phyloP scores from a whole-genome alignment of 1,140 invertebrate genomes.

The Camponotus floridanus region DNA sequence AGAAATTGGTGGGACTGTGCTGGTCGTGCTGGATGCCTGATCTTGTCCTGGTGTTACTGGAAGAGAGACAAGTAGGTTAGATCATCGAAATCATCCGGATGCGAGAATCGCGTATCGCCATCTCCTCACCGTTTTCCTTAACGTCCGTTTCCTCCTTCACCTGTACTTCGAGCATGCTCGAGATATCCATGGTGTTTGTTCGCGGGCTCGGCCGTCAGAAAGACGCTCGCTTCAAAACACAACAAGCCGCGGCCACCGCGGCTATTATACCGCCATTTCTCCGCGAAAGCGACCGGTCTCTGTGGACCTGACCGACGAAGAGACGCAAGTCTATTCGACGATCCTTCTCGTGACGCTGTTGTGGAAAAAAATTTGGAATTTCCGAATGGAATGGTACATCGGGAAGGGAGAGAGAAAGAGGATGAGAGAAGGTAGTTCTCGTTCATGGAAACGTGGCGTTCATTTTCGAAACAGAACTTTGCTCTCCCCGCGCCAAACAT shows the following conservation, averaged over 20 bases:
- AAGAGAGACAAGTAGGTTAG: constrained; percentile 70
- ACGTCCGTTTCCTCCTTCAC: constrained; percentile 79
- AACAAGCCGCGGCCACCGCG: constrained; percentile 42
- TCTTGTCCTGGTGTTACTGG: constrained; percentile 75
- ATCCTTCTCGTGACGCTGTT: too few relatives aligned
- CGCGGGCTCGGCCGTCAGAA: not conserved
- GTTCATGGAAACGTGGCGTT: not conserved
- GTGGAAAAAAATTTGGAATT: not conserved
- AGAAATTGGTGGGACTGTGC: constrained; percentile 54
- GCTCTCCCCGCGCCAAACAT: too few relatives aligned
- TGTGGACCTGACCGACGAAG: too few relatives aligned
- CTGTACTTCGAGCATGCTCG: constrained; percentile 83
- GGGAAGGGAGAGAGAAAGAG: not conserved
- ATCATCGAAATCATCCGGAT: not conserved
- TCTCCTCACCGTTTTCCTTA: constrained; percentile 78
- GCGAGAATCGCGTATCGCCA: not conserved
- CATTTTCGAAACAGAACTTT: not conserved
- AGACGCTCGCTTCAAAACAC: constrained; percentile 74
- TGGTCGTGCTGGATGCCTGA: constrained; percentile 50
- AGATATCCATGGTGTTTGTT: constrained; percentile 81
- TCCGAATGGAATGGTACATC: too few relatives aligned
- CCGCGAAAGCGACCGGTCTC: constrained; percentile 56
- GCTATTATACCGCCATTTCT: constrained; percentile 77
- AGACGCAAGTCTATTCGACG: not conserved
- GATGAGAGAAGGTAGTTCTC: not conserved